phyloP scores from a whole-genome alignment of 2,888 invertebrate species.

The Archips xylosteana region DNA sequence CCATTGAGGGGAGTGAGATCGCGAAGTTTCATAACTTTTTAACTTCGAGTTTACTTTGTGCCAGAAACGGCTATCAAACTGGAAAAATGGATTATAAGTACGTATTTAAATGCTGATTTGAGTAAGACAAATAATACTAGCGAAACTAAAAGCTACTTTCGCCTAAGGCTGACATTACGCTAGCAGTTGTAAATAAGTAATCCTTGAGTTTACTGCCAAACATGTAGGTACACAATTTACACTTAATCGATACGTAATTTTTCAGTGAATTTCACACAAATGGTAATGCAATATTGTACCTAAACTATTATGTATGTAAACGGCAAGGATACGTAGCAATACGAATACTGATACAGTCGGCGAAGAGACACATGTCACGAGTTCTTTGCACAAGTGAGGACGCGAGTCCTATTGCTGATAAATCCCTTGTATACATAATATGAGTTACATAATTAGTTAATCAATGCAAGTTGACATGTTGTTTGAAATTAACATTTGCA shows the following conservation, averaged over 20 bases:
- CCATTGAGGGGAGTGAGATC: slow-evolving; percentile 18
- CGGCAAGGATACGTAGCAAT: not conserved
- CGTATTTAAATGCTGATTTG: slow-evolving; percentile 16
- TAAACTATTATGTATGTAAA: not conserved
- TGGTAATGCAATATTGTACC: not conserved
- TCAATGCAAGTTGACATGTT: too few species aligned
- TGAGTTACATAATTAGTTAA: too few species aligned
- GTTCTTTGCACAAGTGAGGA: slow-evolving; percentile 7
- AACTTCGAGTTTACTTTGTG: not conserved
- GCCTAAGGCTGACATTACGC: not conserved
- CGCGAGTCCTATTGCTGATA: not conserved
- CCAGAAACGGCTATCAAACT: not conserved
- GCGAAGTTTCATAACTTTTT: not conserved
- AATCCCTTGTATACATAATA: not conserved
- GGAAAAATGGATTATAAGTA: slow-evolving; percentile 1
- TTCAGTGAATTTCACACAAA: not conserved
- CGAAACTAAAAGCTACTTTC: slow-evolving; percentile 13
- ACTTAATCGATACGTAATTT: not conserved
- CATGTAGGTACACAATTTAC: not conserved
- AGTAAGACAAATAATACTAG: slow-evolving; percentile 18
- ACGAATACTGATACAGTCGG: slow-evolving; percentile 12
- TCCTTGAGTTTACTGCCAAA: not conserved
- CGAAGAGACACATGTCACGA: slow-evolving; percentile 23
- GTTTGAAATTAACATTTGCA: too few species aligned
- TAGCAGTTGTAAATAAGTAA: not conserved